These are phyloP conservation scores for Euproctis similis DNA, from an alignment of 2,888 invertebrate genomes.

Conservation along the genomic window DNA sequence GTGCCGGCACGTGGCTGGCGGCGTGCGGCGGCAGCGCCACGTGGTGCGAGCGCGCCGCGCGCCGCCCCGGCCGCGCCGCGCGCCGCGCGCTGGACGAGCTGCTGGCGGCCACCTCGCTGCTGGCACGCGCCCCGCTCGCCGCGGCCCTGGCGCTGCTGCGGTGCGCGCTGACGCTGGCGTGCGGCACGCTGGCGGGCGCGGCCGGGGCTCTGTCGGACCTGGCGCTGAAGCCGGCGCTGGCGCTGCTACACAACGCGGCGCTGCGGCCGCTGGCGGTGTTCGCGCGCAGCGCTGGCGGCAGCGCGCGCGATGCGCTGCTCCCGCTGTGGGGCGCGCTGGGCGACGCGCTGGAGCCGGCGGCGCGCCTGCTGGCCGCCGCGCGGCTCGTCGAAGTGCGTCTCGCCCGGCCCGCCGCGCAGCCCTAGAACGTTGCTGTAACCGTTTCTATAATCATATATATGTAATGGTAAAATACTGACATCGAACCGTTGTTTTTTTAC, in stretches of 20 bases:
- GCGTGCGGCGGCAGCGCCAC: constrained; percentile 20
- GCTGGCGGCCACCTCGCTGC: constrained; percentile 72
- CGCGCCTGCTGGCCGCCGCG: constrained; percentile 29
- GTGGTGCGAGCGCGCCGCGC: constrained; percentile 21
- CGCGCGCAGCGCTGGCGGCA: constrained; percentile 76
- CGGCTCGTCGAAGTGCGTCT: constrained; percentile 39
- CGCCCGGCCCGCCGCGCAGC: no score
- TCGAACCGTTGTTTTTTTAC: no score
- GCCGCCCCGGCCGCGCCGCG: constrained; percentile 20
- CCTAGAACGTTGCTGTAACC: no score
- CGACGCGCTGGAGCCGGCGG: constrained; percentile 35
- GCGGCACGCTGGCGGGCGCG: constrained; percentile 29
- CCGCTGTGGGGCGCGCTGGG: constrained; percentile 29
- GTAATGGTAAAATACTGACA: no score
- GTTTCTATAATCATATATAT: no score
- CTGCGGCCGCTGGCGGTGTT: constrained; percentile 82
- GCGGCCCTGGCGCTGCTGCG: constrained; percentile 60
- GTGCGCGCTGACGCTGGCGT: constrained; percentile 23
- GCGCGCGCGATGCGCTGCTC: constrained; percentile 74
- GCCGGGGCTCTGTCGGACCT: constrained; percentile 72
- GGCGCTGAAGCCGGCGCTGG: constrained; percentile 80
- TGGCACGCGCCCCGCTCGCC: constrained; percentile 78
- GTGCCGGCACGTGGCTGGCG: constrained; percentile 26
- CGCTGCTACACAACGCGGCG: constrained; percentile 80
- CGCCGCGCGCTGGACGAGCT: constrained; percentile 75